A percentile compares a stretch with the other conserved stretches of the same genome.
Evolutionary conservation across 2,797 vertebrate species (phyloP).

Genomic region (Loris lydekkerianus): DNA sequence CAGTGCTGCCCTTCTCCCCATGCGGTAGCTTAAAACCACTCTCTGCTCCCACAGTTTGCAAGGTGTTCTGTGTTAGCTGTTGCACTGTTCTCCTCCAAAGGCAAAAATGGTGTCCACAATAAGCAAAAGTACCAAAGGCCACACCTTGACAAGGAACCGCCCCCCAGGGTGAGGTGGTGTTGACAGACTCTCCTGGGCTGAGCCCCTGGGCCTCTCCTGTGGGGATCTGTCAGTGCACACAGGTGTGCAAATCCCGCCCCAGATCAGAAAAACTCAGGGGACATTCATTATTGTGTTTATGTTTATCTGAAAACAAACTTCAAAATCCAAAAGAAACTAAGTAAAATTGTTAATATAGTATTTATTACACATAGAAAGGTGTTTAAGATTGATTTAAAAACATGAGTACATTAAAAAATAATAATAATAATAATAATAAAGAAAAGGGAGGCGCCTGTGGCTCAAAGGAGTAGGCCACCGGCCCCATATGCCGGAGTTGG

Average conservation of each 20-base stretch:
- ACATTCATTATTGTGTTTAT: conserved; percentile 13
- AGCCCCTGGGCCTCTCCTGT: not conserved
- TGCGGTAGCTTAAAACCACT: not conserved
- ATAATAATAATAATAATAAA: too few species aligned
- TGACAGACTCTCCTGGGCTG: not conserved
- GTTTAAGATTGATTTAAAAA: conserved; percentile 41
- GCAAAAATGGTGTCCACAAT: not conserved
- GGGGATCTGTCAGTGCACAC: not conserved
- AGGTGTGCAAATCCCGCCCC: not conserved
- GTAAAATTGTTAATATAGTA: not conserved
- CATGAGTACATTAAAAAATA: not conserved
- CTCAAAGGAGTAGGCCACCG: too few species aligned
- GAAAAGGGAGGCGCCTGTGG: too few species aligned
- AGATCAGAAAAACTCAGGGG: not conserved
- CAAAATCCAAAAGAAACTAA: conserved; percentile 47
- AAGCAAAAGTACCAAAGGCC: conserved; percentile 25
- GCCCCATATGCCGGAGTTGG: too few species aligned
- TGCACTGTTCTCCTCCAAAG: not conserved
- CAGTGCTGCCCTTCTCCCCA: not conserved
- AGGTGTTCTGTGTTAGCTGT: conserved; percentile 33
- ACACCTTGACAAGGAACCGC: not conserved
- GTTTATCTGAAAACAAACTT: not conserved
- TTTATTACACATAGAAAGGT: not conserved
- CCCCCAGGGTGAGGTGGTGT: not conserved
- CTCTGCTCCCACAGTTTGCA: not conserved